Conservation (phyloP, 2,888 invertebrate genomes). For the Bedellia somnulentella region DNA sequence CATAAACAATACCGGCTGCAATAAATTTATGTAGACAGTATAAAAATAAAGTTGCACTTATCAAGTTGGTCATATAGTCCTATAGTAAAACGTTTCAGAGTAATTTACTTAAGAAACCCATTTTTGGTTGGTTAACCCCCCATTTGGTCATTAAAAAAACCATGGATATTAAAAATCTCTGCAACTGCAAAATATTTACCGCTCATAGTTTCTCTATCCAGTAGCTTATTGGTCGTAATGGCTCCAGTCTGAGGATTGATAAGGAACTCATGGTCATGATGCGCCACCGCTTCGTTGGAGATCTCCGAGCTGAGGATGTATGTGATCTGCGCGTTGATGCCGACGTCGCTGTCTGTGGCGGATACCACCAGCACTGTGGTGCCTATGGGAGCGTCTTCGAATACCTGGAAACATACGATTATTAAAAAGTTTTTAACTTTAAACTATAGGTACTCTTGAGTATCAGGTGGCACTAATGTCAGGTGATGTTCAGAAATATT, state of each 20-base stretch:
- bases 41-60: too few species aligned
- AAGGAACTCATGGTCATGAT: conserved; percentile 72
- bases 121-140: too few species aligned
- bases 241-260: conserved; percentile 94
- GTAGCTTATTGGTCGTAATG: conserved; percentile 78
- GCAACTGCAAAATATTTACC: conserved; percentile 29
- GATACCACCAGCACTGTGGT: conserved; percentile 90
- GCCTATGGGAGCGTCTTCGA: conserved; percentile 91
- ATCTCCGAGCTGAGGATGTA: conserved; percentile 68
- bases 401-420: conserved; percentile 50
- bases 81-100: too few species aligned
- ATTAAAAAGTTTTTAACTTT: neutral
- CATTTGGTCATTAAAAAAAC: too few species aligned
- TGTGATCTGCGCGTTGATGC: conserved; percentile 88
- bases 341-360: conserved; percentile 93
- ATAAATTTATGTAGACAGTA: too few species aligned
- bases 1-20: too few species aligned
- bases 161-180: too few species aligned
- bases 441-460: neutral
- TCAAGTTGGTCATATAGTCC: too few species aligned
- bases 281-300: conserved; percentile 65
- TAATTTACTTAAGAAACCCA: too few species aligned
- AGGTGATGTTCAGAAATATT: too few species aligned
- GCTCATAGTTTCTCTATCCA: conserved; percentile 83
- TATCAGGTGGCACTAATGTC: too few species aligned